These are phyloP conservation scores for Hapalemur alaotrensis DNA, from an alignment of 2,797 vertebrate species.

Conservation along the genomic window DNA sequence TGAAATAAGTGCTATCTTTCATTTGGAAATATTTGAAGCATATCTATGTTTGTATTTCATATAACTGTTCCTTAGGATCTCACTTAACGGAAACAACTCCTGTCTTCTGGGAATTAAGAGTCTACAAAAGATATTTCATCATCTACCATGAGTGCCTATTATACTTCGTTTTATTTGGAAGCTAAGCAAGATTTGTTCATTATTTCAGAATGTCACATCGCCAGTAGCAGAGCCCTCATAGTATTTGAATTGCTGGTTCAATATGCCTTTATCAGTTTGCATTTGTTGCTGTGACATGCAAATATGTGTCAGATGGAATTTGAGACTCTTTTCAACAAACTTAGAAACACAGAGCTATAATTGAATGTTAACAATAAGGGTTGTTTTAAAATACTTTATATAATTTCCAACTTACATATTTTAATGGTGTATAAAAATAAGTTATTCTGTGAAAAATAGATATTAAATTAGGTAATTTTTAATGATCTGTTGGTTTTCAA, in stretches of 20 bases:
- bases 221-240: not conserved
- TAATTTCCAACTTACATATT: not conserved
- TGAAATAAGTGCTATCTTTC: not conserved
- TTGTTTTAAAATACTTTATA: not conserved
- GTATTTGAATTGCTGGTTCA: not conserved
- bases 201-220: not conserved
- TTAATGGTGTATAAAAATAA: not conserved
- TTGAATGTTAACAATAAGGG: not conserved
- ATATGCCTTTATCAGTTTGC: not conserved
- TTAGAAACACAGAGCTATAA: not conserved
- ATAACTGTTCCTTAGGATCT: constrained; percentile 12
- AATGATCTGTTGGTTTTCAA: constrained; percentile 14
- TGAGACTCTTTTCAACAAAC: constrained; percentile 13
- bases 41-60: not conserved
- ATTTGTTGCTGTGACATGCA: not conserved
- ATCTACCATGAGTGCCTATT: not conserved
- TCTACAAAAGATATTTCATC: constrained; percentile 27
- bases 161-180: constrained; percentile 13
- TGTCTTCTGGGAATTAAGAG: constrained; percentile 25
- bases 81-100: constrained; percentile 11
- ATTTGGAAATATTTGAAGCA: constrained; percentile 9
- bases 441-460: not conserved
- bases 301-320: not conserved
- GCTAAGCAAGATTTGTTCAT: not conserved
- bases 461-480: not conserved